Conservation (phyloP, 2,888 invertebrate species). For the Agrotis exclamationis region DNA sequence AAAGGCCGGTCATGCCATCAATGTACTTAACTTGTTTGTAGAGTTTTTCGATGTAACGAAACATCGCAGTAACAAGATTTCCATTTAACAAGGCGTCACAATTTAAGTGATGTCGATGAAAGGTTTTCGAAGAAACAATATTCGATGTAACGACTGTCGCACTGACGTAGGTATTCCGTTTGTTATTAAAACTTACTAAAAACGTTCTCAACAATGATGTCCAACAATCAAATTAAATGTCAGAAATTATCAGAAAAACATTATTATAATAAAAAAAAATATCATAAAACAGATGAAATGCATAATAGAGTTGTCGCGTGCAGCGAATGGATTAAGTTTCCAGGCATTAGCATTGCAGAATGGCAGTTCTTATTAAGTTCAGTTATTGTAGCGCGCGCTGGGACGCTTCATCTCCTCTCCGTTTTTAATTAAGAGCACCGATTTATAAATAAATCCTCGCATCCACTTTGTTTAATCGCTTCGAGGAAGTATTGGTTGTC, state of each 20-base stretch:
- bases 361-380: conserved; percentile 53
- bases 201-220: not conserved
- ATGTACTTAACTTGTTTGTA: too few relatives aligned
- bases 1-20: not conserved
- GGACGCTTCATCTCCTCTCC: conserved; percentile 17
- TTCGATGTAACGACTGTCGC: too few relatives aligned
- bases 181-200: too few relatives aligned
- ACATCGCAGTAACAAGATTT: too few relatives aligned
- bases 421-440: conserved; percentile 46
- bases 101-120: too few relatives aligned
- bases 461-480: conserved; percentile 39
- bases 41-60: too few relatives aligned
- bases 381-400: conserved; percentile 30
- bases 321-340: conserved; percentile 55
- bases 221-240: conserved; percentile 45
- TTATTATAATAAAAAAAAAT: too few relatives aligned
- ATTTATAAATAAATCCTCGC: conserved; percentile 35
- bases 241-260: too few relatives aligned
- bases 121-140: too few relatives aligned
- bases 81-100: too few relatives aligned
- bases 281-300: conserved; percentile 49
- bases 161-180: too few relatives aligned
- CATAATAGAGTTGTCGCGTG: conserved; percentile 56
- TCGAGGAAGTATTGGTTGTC: conserved; percentile 49
- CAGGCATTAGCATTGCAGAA: conserved; percentile 58